Evolutionary conservation across 2,797 vertebrate species (phyloP).

Genomic region (Syngnathus acus): DNA sequence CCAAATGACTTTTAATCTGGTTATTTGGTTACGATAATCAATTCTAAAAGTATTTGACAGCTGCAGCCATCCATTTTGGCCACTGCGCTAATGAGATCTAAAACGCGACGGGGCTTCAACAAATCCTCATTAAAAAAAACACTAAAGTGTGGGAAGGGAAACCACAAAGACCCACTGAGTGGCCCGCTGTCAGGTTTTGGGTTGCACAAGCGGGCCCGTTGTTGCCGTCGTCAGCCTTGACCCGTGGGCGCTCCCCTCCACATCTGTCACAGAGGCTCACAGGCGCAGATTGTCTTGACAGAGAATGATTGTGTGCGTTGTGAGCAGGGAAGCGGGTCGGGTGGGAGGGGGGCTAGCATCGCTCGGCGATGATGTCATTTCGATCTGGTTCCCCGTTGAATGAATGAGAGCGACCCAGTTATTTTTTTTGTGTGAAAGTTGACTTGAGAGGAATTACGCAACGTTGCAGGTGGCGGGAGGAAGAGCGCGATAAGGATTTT

Average conservation of each 20-base stretch:
- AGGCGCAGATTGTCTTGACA: conserved; percentile 66
- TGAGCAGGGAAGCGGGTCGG: background rate
- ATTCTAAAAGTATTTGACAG: background rate
- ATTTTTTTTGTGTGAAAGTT: conserved; percentile 29
- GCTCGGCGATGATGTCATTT: conserved; percentile 60
- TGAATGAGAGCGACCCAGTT: conserved; percentile 9
- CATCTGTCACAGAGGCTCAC: conserved; percentile 62
- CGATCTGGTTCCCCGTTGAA: conserved; percentile 5
- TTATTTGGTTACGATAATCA: background rate
- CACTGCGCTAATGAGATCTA: background rate
- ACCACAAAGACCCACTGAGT: conserved; percentile 9
- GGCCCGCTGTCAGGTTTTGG: conserved; percentile 48
- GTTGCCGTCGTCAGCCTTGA: conserved; percentile 57
- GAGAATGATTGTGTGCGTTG: conserved; percentile 47
- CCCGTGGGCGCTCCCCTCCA: conserved; percentile 52
- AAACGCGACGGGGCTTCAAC: background rate
- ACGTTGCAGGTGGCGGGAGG: conserved; percentile 61
- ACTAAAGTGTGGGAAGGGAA: conserved; percentile 1
- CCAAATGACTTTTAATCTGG: background rate
- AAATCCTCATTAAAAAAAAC: conserved; percentile 1
- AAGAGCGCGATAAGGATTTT: conserved; percentile 8
- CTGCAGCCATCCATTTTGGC: background rate
- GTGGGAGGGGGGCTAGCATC: conserved; percentile 5
- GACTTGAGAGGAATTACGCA: conserved; percentile 59
- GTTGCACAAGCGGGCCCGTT: conserved; percentile 57